These are phyloP conservation scores for Fregetta grallaria DNA, from an alignment of 2,113 vertebrate species.

Conservation along the genomic window DNA sequence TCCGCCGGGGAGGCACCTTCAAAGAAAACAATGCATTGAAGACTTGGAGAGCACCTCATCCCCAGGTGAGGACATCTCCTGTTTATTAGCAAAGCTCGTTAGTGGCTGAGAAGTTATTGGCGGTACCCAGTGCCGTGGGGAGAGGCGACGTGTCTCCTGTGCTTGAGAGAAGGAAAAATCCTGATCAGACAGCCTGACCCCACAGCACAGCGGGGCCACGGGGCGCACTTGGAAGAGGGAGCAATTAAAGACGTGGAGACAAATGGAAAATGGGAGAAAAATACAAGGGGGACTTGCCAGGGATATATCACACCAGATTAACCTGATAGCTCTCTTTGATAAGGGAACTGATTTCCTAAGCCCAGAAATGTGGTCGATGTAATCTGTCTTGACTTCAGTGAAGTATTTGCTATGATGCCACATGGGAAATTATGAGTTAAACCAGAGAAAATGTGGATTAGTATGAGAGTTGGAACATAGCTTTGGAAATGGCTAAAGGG, in stretches of 20 bases:
- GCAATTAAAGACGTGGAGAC: background rate
- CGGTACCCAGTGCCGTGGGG: background rate
- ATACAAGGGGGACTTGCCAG: background rate
- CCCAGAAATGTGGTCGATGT: conserved; percentile 44
- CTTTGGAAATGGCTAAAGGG: conserved; percentile 52
- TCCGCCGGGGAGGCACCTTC: background rate
- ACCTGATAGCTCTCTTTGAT: conserved; percentile 43
- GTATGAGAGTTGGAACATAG: conserved; percentile 3
- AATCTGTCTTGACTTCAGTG: conserved; percentile 57
- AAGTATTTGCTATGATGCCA: conserved; percentile 52
- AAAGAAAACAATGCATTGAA: background rate
- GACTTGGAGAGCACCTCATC: background rate
- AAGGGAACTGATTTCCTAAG: conserved; percentile 30
- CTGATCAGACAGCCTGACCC: background rate
- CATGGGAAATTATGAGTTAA: conserved; percentile 70
- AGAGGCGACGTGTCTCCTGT: accelerated
- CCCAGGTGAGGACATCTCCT: background rate
- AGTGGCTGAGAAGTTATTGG: background rate
- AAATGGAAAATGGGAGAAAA: conserved; percentile 29
- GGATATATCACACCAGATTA: conserved; percentile 30
- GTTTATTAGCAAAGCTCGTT: conserved; percentile 21
- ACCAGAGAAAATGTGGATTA: conserved; percentile 65
- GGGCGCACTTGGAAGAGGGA: background rate
- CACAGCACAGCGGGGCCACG: accelerated
- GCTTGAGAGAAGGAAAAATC: background rate